These are phyloP conservation scores for Melinopterus prodromus DNA, from an alignment of 2,888 invertebrate species.

Conservation along the genomic window DNA sequence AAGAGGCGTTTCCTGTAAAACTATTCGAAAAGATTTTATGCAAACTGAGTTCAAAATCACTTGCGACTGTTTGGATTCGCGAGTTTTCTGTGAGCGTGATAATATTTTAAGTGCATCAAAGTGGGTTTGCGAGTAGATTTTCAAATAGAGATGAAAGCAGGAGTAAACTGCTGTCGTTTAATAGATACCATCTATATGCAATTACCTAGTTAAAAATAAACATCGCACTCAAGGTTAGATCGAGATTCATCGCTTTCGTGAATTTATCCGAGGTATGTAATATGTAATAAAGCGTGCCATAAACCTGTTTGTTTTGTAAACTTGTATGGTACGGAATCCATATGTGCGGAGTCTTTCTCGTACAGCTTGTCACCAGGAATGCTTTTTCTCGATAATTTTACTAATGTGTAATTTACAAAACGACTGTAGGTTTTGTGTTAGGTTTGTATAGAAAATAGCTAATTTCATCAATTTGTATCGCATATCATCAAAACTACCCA, in stretches of 20 bases:
- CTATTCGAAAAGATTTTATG: too few species aligned
- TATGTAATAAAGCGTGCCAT: background rate
- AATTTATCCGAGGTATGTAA: background rate
- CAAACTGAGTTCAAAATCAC: too few species aligned
- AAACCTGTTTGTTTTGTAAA: slow-evolving; percentile 4
- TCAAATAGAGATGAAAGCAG: background rate
- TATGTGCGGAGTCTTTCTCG: background rate
- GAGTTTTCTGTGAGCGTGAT: background rate
- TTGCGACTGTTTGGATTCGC: too few species aligned
- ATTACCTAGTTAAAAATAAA: background rate
- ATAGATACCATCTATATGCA: background rate
- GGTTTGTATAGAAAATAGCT: background rate
- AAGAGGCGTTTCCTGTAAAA: too few species aligned
- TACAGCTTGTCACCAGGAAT: background rate
- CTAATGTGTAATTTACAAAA: background rate
- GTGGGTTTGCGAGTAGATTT: background rate
- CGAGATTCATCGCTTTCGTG: background rate
- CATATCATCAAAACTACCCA: too few species aligned
- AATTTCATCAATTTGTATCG: background rate
- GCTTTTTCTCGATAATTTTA: background rate
- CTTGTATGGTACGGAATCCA: background rate
- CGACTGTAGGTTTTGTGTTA: background rate
- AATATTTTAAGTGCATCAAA: background rate
- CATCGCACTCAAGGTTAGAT: background rate
- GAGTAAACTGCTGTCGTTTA: background rate